Percentiles rank a stretch among this genome's conserved stretches.
These are phyloP conservation scores for Agapornis roseicollis DNA, from an alignment of 2,113 vertebrate species.

Conservation along the genomic window DNA sequence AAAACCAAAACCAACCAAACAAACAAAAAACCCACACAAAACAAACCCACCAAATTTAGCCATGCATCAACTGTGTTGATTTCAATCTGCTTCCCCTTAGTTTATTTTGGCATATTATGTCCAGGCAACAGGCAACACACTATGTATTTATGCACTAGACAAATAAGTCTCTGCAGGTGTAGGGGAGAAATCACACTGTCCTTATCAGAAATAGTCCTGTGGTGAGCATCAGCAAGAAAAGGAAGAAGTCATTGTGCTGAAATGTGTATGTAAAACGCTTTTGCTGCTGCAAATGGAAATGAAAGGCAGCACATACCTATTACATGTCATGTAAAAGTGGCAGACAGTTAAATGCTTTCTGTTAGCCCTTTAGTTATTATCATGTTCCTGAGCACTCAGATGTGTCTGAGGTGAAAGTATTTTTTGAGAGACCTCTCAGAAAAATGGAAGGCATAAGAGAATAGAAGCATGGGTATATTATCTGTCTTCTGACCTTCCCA, in stretches of 20 bases:
- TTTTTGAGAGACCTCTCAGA: not conserved
- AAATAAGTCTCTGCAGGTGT: not conserved
- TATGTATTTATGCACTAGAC: not conserved
- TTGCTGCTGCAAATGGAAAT: conserved; percentile 5
- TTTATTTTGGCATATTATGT: not conserved
- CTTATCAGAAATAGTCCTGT: not conserved
- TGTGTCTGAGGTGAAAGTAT: not conserved
- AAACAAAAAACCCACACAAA: too few relatives aligned
- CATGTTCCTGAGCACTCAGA: not conserved
- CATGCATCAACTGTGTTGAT: not conserved
- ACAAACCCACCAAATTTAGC: not conserved
- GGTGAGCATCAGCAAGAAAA: not conserved
- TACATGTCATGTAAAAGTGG: not conserved
- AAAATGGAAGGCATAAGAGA: not conserved
- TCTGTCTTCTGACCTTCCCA: not conserved
- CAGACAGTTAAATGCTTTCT: not conserved
- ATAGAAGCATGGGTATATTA: not conserved
- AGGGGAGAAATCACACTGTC: not conserved
- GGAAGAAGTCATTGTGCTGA: not conserved
- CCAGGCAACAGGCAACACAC: not conserved
- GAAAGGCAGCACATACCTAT: not conserved
- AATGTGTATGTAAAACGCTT: not conserved
- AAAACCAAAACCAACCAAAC: too few relatives aligned
- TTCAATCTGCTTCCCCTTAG: not conserved
- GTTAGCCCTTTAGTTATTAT: not conserved